Evolutionary conservation across 2,113 vertebrate species (phyloP), one percentile per base, ranked within the genome.

Genomic region (Cisticola juncidis): DNA sequence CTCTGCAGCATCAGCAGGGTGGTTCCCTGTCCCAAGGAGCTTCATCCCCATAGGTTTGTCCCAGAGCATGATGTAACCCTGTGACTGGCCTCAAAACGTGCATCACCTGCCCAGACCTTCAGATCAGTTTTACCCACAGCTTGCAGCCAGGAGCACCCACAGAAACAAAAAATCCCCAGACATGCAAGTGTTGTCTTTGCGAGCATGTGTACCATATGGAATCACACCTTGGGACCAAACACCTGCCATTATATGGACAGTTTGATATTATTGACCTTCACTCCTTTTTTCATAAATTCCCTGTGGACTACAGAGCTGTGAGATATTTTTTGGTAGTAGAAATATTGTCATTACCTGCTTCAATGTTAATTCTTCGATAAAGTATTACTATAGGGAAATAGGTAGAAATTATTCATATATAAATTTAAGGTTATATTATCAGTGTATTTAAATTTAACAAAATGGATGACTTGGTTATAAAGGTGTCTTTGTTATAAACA

Each of bases 11-110:
- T 9, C 33, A 40, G 23, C 3, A 5, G 24, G 7, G 9, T 28
- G 9, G 5, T 11, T 72, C 9, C 17, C 53, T 53, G 5, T 31
- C 38, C 48, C 42, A 20, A 10, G 29, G 11, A 69, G 5, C 9
- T 33, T 31, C n/a, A 53, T 12, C 4, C 8, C n/a, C 24, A 20
- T 8, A 8, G 9, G 0, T 56, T 76, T 86, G 20, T 56, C 42
- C 35, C 3, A 4, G 12, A 68, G 14, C 0, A 1, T 17, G 6
- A 40, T 44, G 26, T 28, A 56, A 3, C 5, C 3, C 7, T 29
- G 26, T 36, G n/a, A 21, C 22, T 33, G 28, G 12, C 57, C 16
- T 38, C 35, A 62, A 78, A 74, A 40, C 9, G 15, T 62, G 18
- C 33, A 29, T 85, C 22, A 64, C 13, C 25, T 76, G 18, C 22